Evolutionary conservation across 2,113 vertebrate genomes (phyloP).

Genomic region (Calyptomena viridis): DNA sequence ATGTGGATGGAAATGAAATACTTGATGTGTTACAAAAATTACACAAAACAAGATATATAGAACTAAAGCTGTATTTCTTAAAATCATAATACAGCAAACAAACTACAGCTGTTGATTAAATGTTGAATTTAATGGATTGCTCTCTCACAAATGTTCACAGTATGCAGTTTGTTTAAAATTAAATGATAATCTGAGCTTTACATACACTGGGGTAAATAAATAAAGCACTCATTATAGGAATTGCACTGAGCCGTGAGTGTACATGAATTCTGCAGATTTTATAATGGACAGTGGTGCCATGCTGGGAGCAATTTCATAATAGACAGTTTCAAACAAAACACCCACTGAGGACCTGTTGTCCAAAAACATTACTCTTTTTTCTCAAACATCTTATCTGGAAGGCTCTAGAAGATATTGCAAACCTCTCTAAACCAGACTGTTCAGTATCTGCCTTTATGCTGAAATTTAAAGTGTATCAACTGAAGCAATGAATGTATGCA

Average conservation of each 20-base stretch:
- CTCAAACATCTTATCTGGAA: background rate
- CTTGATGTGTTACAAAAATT: background rate
- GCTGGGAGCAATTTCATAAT: slow-evolving; percentile 8
- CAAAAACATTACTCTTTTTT: background rate
- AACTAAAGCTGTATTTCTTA: background rate
- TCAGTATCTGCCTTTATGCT: background rate
- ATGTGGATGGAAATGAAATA: background rate
- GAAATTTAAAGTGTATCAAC: background rate
- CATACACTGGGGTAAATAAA: background rate
- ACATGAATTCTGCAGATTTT: background rate
- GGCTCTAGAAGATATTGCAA: background rate
- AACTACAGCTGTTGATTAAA: background rate
- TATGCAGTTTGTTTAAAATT: slow-evolving; percentile 4
- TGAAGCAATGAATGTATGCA: background rate
- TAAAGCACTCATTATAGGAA: background rate
- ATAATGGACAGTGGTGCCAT: background rate
- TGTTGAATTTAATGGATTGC: background rate
- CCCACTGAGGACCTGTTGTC: background rate
- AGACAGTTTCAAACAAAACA: background rate
- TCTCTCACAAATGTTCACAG: background rate
- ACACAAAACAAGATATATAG: background rate
- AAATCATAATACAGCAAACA: background rate
- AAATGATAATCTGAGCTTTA: background rate
- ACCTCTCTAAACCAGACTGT: background rate
- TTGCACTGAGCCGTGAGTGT: background rate